Evolutionary conservation across 2,797 vertebrate species (phyloP), one percentile per base, ranked within the genome.

Genomic region (Parauchenoglanis ngamensis): DNA sequence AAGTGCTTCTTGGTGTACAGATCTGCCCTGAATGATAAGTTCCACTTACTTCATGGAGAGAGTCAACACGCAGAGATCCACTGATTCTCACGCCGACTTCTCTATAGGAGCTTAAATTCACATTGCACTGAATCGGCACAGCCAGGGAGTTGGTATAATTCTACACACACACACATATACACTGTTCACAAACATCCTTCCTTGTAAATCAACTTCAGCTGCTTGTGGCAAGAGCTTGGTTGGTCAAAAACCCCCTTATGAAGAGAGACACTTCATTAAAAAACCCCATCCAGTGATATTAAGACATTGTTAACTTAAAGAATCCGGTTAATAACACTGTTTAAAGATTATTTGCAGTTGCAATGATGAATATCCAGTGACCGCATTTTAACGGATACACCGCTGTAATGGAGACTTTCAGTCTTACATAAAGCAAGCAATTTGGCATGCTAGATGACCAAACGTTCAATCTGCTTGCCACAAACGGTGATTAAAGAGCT

Each of bases 61-160:
- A 95, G 82, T 95, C 94, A 93, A 97, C 93, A 92, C 96, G 96
- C 1, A 99, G 95, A 0, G 93, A 92, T 57, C 98, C 98, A 11
- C 88, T 85, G 87, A 99, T 91, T 85, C 93, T 93, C 79, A 98
- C 92, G 23, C 77, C 87, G 76, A 96, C 92, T 49, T 97, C 97
- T 93, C 95, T 95, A 75, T 93, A 94, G 89, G 97, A 95, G 12
- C 95, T 95, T 89, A 99, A 83, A n/a, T 89, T 95, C 92, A 98
- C 90, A 0, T 90, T 93, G 92, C 98, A 99, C 70, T 96, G 94
- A 82, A 99, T 95, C 4, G 97, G 97, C 80, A 98, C 87, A 0
- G 95, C 92, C 0, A 98, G 94, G 0, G 97, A 96, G 92, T 98
- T 98, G 92, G 97, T 97, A 88, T 95, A 96, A 92, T 99, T 98